These are phyloP conservation scores for Podarcis siculus DNA, from an alignment of 2,797 vertebrate genomes.

Conservation along the genomic window DNA sequence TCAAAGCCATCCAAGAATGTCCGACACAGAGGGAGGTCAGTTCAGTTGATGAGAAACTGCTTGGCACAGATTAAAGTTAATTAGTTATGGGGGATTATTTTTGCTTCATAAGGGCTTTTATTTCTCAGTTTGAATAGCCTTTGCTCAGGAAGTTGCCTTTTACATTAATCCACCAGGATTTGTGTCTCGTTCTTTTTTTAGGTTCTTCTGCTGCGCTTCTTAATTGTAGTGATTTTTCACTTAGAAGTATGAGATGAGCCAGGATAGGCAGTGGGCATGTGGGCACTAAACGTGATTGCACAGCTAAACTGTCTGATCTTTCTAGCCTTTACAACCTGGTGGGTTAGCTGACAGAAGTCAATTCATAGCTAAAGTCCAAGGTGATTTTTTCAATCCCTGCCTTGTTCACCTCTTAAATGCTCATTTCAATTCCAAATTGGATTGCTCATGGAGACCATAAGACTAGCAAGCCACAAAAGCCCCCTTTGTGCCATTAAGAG, in stretches of 20 bases:
- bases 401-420: background rate
- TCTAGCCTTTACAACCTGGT: background rate
- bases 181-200: rapidly evolving
- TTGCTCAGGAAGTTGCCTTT: background rate
- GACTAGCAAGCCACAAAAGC: background rate
- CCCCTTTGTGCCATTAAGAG: background rate
- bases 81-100: background rate
- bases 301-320: background rate
- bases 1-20: constrained; percentile 84
- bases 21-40: constrained; percentile 90
- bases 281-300: background rate
- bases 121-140: constrained; percentile 7
- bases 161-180: background rate
- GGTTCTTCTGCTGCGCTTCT: background rate
- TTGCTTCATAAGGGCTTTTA: constrained; percentile 12
- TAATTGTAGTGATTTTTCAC: constrained; percentile 7
- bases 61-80: constrained; percentile 11
- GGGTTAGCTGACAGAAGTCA: background rate
- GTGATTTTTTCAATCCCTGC: background rate
- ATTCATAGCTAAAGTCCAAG: too few species aligned
- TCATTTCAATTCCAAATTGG: background rate
- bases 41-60: constrained; percentile 47
- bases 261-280: background rate
- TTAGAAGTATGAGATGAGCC: background rate
- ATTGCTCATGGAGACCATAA: background rate